Evolutionary conservation across 1,140 invertebrate genomes (phyloP).

Genomic region (Aphelinus atriplicis): DNA sequence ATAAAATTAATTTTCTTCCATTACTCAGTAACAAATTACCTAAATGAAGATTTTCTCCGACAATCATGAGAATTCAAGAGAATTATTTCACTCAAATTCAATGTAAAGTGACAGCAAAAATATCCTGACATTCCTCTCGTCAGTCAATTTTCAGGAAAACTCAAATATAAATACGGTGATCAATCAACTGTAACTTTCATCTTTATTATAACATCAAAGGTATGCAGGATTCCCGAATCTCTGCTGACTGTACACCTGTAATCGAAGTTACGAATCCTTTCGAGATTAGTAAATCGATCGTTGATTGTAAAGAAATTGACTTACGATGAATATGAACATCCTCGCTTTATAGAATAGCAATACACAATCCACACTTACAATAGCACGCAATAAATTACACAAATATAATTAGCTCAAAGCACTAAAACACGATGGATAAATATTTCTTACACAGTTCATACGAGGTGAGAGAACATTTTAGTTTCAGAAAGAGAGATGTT

Average conservation of each 20-base stretch:
- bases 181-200: not conserved
- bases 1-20: too few relatives aligned
- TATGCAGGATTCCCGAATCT: not conserved
- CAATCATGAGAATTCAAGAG: too few relatives aligned
- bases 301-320: conserved; percentile 18
- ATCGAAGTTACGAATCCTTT: not conserved
- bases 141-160: too few relatives aligned
- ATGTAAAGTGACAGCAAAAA: too few relatives aligned
- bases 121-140: too few relatives aligned
- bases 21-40: too few relatives aligned
- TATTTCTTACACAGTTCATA: too few relatives aligned
- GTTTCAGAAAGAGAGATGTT: conserved; percentile 15
- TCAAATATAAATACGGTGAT: too few relatives aligned
- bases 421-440: too few relatives aligned
- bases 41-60: too few relatives aligned
- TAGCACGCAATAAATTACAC: conserved; percentile 28
- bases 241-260: conserved; percentile 29
- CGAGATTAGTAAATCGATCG: conserved; percentile 1
- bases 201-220: conserved; percentile 32
- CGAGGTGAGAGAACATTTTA: not conserved
- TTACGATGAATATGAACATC: conserved; percentile 12
- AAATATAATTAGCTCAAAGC: conserved; percentile 21
- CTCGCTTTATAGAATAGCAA: not conserved
- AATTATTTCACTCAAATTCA: too few relatives aligned
- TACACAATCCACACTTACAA: conserved; percentile 10